Conservation (phyloP, 2,888 invertebrate genomes). For the Euphydryas editha region DNA sequence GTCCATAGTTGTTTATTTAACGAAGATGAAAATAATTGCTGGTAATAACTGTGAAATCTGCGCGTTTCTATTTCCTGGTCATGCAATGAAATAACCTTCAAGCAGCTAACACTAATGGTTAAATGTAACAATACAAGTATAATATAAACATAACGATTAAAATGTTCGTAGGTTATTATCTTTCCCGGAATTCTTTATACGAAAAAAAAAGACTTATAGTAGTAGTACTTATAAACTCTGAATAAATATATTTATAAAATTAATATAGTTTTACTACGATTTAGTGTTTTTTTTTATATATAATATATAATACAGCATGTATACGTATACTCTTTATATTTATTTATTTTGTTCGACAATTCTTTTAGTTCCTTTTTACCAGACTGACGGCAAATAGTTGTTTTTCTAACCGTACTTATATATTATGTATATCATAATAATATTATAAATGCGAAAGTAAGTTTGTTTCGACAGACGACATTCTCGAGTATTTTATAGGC, state of each 20-base stretch:
- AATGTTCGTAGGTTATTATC: background rate
- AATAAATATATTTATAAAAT: background rate
- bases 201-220: background rate
- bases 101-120: constrained; percentile 12
- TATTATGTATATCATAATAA: too few relatives aligned
- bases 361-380: too few relatives aligned
- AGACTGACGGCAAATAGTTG: too few relatives aligned
- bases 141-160: constrained; percentile 2
- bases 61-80: constrained; percentile 36
- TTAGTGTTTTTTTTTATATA: too few relatives aligned
- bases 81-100: constrained; percentile 30
- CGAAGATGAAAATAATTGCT: constrained; percentile 32
- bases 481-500: too few relatives aligned
- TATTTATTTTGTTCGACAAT: too few relatives aligned
- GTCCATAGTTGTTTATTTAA: constrained; percentile 9
- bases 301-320: too few relatives aligned
- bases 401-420: too few relatives aligned
- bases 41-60: constrained; percentile 26
- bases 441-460: too few relatives aligned
- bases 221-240: too few relatives aligned
- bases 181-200: constrained; percentile 9
- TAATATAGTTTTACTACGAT: background rate
- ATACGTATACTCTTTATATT: too few relatives aligned
- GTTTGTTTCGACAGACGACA: too few relatives aligned
- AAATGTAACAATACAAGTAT: constrained; percentile 10